Base-by-base conservation (phyloP, 2,797 vertebrate genomes). In the Phalanger gymnotis region DNA sequence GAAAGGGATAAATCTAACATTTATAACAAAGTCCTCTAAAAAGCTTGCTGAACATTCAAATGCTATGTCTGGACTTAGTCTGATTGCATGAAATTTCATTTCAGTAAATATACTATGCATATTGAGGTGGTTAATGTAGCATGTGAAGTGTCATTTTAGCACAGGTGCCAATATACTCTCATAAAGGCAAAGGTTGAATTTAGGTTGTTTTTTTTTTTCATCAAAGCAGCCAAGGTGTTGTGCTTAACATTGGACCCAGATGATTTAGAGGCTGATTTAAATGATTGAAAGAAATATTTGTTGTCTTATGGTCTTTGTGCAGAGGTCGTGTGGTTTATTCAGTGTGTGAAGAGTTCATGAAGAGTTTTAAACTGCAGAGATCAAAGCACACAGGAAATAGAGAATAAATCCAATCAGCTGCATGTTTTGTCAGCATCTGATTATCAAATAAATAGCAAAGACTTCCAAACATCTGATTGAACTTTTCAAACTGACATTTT, bases 41-140 rank as follows among this genome's bases (percentile, higher is more conserved):
- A 96, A 95, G 91, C 93, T 66, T 96, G 96, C 95, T 95, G 94
- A 96, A 97, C 95, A 97, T 96, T 66, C 73, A 95, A 97, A 96
- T 98, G 93, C 96, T 98, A 95, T 97, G 97, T 97, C 97, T 98
- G 98, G 98, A 97, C 97, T 98, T 97, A 55, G 87, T 97, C 96
- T 97, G 96, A 98, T 97, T 98, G 97, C 96, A 95, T 96, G 92
- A 96, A 97, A 97, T 98, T 98, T 98, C 98, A 98, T 98, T 98
- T 98, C 92, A 95, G 94, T 97, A 96, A 98, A 96, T 98, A 96
- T 95, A 98, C 87, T 92, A 95, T 98, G 94, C 96, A 97, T 97
- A 98, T 97, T 98, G 98, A 97, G 97, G 96, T 94, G 97, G 96
- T 96, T 98, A 98, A 98, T 98, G 98, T 96, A 97, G 96, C 92